Evolutionary conservation across 2,888 invertebrate species (phyloP).

Genomic region (Deroplatys truncata): DNA sequence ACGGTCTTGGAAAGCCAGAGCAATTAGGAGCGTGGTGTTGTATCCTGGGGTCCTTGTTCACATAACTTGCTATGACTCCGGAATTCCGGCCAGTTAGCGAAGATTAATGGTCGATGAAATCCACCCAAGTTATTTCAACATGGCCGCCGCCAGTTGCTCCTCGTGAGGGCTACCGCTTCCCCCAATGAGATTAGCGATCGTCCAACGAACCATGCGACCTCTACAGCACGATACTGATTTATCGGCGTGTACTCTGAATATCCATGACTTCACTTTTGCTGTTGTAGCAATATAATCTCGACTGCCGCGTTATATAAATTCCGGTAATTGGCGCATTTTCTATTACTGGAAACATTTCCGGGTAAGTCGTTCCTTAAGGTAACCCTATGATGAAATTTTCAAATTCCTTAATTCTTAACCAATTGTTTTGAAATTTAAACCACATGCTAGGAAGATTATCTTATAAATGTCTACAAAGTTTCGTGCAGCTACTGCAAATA

Average conservation of each 20-base stretch:
- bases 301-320: not conserved
- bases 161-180: not conserved
- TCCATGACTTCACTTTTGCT: not conserved
- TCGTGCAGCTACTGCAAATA: too few species aligned
- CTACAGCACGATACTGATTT: not conserved
- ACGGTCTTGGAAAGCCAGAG: not conserved
- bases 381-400: too few species aligned
- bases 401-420: too few species aligned
- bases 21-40: not conserved
- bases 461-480: too few species aligned
- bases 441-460: too few species aligned
- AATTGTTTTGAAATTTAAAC: too few species aligned
- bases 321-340: too few species aligned
- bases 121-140: not conserved
- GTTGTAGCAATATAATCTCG: not conserved
- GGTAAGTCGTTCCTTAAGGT: too few species aligned
- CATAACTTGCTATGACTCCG: not conserved
- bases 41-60: not conserved
- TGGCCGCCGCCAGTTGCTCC: not conserved
- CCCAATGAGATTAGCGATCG: not conserved
- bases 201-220: not conserved
- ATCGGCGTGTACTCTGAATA: not conserved
- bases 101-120: not conserved
- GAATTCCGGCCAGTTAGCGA: not conserved
- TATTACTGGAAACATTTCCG: too few species aligned